A percentile compares a stretch with the other conserved stretches of the same genome.
These are phyloP conservation scores for Temnothorax ravouxi DNA, from an alignment of 2,888 invertebrate species.

Conservation along the genomic window DNA sequence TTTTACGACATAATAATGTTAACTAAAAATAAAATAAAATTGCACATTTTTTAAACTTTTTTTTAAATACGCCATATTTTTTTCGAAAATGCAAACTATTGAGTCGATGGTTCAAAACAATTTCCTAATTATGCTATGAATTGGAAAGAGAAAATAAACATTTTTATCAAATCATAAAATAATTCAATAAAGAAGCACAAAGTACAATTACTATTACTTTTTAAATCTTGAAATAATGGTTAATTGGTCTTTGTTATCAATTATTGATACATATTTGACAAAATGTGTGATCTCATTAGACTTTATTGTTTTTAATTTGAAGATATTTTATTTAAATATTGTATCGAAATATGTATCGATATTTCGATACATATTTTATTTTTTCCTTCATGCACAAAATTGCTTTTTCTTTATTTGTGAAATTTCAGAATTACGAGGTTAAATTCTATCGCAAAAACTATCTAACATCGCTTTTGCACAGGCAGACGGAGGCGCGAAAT, in stretches of 20 bases:
- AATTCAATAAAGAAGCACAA: background rate
- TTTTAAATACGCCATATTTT: background rate
- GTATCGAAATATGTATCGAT: background rate
- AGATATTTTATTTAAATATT: background rate
- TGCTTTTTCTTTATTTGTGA: background rate
- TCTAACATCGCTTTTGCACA: background rate
- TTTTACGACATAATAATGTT: conserved; percentile 20
- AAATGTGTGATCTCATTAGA: background rate
- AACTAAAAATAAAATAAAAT: background rate
- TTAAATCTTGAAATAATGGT: background rate
- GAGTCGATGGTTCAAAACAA: background rate
- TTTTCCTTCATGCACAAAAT: background rate
- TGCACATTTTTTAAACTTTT: background rate
- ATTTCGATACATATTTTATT: background rate
- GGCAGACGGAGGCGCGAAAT: conserved; percentile 13
- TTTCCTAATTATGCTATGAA: background rate
- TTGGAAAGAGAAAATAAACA: background rate
- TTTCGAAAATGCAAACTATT: background rate
- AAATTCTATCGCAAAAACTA: conserved; percentile 1
- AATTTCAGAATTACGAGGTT: background rate
- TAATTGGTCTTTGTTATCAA: background rate
- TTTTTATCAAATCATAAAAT: background rate
- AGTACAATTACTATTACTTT: background rate
- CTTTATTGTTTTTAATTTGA: background rate
- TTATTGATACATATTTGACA: background rate